Evolutionary conservation across 2,113 vertebrate species (phyloP), one percentile per base, ranked within the genome.

Genomic region (Tetrax tetrax): DNA sequence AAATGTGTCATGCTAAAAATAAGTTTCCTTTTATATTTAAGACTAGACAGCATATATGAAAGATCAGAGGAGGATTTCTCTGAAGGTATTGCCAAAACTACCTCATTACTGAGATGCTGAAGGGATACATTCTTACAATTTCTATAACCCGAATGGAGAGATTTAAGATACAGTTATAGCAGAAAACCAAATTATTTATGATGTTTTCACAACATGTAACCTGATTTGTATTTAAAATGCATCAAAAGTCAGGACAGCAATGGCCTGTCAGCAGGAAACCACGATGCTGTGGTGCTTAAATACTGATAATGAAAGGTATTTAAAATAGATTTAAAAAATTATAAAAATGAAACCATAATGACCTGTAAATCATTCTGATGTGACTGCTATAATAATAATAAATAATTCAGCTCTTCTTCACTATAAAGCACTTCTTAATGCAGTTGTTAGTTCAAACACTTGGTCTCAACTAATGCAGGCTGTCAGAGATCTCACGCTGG

Each of bases 101-200:
- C 33, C 64, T 92, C 60, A 74, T 94, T 94, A 86, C 64, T 60
- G 64, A 83, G 59, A 92, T n/a, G 63, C 0, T 78, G 79, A 90
- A 47, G 41, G 38, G 50, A 90, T 74, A 77, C 70, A 88, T 74
- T 82, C 71, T 64, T 86, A 59, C 20, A 65, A 22, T 70, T 93
- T 92, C 60, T 72, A 4, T 74, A 83, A 47, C 23, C 47, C 33
- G 47, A 81, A 59, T 56, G 63, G 51, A 87, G 28, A 65, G 31
- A 83, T 88, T 83, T 83, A 74, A 92, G 71, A 80, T 43, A 60
- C 29, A 64, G 47, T 72, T 87, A 80, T 24, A 88, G 63, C n/a
- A 88, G 47, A 60, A 93, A 77, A n/a, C 8, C n/a, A 48, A 94
- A 87, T 93, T 81, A 96, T 88, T 95, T 71, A 86, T 93, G 70